Evolutionary conservation across 2,888 invertebrate species (phyloP), one percentile per base, ranked within the genome.

Genomic region (Choristoneura rosaceana): DNA sequence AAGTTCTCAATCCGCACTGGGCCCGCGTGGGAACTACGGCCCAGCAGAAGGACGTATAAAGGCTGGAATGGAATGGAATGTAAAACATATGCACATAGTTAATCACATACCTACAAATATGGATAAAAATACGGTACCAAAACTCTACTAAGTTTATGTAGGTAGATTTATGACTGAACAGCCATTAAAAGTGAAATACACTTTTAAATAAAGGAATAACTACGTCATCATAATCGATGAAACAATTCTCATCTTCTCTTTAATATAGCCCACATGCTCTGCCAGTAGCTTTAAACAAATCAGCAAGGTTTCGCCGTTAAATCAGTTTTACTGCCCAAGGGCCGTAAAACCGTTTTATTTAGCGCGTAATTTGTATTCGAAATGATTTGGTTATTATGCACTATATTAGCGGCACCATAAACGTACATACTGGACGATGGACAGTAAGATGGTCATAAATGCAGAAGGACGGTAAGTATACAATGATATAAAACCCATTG

Each of bases 301-400:
- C 34, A n/a, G 61, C 43, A 17, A 41, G 8, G 33, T 64, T 50
- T 62, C 47, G 71, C 71, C 63, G 62, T 71, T 63, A 68, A 71
- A 71, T 71, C 71, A 47, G 58, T 67, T 67, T 71, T 67, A 71
- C 68, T 52, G 25, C 71, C 50, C 25, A 50, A 25, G 71, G 52
- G 66, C 15, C 71, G 33, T 71, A 71, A 71, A 71, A n/a, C 2
- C 71, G 47, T 63, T 62, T 71, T 71, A 71, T 63, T 71, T 68
- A 58, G 55, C 71, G 58, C 67, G 62, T 63, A 63, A 71, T 71
- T 71, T 71, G 71, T 71, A 55, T 59, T 59, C 63, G 62, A 58
- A 71, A 71, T 68, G 67, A 71, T 63, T 63, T 50, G 68, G 67
- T 71, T 71, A 63, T 68, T 68, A 67, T 67, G 62, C 45, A 34